phyloP scores from a whole-genome alignment of 35 echinoderm and acorn worm genomes.

The Hemicentrotus pulcherrimus region DNA sequence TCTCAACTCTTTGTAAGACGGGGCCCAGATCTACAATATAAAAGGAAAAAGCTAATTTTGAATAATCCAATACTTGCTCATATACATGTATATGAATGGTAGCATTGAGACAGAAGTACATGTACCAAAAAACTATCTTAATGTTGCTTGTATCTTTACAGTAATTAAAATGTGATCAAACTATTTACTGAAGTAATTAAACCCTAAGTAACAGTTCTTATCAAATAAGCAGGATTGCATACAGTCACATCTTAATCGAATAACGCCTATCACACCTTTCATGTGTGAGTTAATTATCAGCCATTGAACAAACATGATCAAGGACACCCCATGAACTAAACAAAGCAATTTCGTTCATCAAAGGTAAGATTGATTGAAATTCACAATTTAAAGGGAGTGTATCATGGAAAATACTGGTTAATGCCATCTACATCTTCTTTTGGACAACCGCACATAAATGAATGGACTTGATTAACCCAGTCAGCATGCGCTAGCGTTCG shows the following conservation, averaged over 20 bases:
- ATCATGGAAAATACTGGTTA: too few relatives aligned
- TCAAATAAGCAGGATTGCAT: not conserved
- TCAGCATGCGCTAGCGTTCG: too few relatives aligned
- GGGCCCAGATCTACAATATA: not conserved
- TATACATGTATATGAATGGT: not conserved
- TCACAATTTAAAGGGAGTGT: too few relatives aligned
- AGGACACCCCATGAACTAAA: not conserved
- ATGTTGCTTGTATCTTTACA: not conserved
- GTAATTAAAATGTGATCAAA: not conserved
- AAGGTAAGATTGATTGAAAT: not conserved
- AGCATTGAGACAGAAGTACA: not conserved
- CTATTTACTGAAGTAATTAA: not conserved
- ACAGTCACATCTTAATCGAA: not conserved
- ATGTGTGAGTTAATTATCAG: not conserved
- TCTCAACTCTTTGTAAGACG: too few relatives aligned
- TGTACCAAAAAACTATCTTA: not conserved
- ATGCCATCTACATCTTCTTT: too few relatives aligned
- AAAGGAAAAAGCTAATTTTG: not conserved
- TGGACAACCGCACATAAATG: too few relatives aligned
- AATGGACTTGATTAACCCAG: too few relatives aligned
- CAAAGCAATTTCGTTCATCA: not conserved
- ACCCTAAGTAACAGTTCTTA: not conserved
- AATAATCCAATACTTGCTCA: not conserved
- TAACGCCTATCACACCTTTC: not conserved
- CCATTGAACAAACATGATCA: not conserved